Conservation (phyloP, 92 coral and sea anemone species). For the Chrysogorgia sp. region DNA sequence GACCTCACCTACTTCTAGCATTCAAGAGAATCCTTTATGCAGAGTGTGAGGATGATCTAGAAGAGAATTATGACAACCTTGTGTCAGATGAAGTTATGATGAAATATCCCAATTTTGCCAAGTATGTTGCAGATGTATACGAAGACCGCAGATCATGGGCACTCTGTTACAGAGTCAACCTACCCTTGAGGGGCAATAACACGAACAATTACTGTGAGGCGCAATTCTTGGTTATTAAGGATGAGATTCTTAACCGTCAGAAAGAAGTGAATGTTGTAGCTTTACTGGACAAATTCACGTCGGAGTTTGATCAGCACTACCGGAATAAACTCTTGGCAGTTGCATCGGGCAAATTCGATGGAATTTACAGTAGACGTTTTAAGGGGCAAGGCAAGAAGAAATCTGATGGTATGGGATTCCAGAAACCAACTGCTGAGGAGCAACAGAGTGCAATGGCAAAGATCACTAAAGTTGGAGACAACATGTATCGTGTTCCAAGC, state of each 20-base stretch:
- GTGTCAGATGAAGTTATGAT: conserved; percentile 6
- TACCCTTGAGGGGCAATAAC: conserved; percentile 12
- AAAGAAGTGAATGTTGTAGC: conserved; percentile 50
- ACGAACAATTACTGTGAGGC: conserved; percentile 18
- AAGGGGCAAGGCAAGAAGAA: conserved; percentile 35
- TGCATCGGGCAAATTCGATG: conserved; percentile 51
- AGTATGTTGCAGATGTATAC: conserved; percentile 11
- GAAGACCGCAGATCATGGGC: conserved; percentile 11
- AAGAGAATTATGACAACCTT: conserved; percentile 1
- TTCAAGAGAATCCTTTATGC: conserved; percentile 20
- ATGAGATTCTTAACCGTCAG: conserved; percentile 9
- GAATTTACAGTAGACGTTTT: conserved; percentile 33
- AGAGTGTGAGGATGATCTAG: conserved; percentile 12
- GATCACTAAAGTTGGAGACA: neutral
- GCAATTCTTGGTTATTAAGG: conserved; percentile 4
- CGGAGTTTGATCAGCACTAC: conserved; percentile 36
- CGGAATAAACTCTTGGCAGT: conserved; percentile 39
- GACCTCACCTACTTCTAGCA: conserved; percentile 10
- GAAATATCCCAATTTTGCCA: conserved; percentile 16
- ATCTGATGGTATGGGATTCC: conserved; percentile 34
- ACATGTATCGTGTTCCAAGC: neutral
- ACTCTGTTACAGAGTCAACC: conserved; percentile 11
- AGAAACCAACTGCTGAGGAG: conserved; percentile 15
- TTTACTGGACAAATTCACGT: conserved; percentile 45
- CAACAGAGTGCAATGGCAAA: neutral